Evolutionary conservation across 2,797 vertebrate species (phyloP).

Genomic region (Rachycentron canadum): DNA sequence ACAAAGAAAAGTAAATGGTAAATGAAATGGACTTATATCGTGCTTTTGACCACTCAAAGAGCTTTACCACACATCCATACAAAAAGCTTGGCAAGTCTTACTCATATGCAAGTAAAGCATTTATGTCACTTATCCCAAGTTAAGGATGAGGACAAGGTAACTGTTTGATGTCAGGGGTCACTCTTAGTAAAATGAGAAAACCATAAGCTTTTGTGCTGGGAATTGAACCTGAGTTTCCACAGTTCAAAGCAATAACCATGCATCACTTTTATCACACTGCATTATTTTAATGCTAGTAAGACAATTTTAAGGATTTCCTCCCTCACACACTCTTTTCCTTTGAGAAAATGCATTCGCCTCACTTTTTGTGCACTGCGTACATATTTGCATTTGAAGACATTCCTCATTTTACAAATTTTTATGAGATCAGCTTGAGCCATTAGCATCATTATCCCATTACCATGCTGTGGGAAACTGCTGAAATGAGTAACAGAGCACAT

Average conservation of each 20-base stretch:
- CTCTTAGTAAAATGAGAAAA: background rate
- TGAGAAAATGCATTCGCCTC: constrained; percentile 30
- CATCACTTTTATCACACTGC: background rate
- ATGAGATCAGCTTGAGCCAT: constrained; percentile 51
- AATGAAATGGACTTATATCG: too few species aligned
- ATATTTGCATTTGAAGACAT: constrained; percentile 51
- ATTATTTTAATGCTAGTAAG: constrained; percentile 6
- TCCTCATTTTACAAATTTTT: constrained; percentile 51
- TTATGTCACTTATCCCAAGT: background rate
- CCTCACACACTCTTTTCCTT: constrained; percentile 8
- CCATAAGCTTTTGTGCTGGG: background rate
- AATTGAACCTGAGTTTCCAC: background rate
- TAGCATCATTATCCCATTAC: constrained; percentile 70
- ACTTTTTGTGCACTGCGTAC: constrained; percentile 18
- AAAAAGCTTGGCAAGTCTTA: background rate
- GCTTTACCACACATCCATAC: too few species aligned
- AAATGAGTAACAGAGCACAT: constrained; percentile 45
- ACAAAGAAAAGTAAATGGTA: too few species aligned
- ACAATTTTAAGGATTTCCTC: constrained; percentile 22
- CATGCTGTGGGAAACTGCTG: constrained; percentile 53
- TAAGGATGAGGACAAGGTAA: background rate
- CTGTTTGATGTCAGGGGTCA: background rate
- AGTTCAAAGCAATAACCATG: constrained; percentile 19
- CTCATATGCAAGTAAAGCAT: background rate
- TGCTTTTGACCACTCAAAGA: too few species aligned